A percentile compares a stretch with the other conserved stretches of the same genome.
Conservation (phyloP, 1,140 invertebrate genomes). For the Philotrypesis tridentata region DNA sequence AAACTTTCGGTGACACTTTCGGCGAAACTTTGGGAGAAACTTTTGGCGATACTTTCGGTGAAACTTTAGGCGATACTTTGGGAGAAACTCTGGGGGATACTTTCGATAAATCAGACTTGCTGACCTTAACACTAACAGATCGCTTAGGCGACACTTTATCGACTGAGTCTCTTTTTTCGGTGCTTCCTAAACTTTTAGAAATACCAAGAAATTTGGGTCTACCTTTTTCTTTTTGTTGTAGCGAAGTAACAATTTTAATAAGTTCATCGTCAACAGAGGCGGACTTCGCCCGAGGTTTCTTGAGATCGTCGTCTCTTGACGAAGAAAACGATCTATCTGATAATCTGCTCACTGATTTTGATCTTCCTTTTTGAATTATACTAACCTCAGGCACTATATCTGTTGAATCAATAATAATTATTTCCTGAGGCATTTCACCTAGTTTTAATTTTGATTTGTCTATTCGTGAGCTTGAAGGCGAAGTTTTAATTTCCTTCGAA, state of each 20-base stretch:
- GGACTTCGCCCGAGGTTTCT: conserved; percentile 64
- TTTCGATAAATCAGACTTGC: conserved; percentile 57
- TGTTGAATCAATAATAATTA: conserved; percentile 72
- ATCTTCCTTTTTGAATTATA: conserved; percentile 71
- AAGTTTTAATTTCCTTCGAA: conserved; percentile 65
- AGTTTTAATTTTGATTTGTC: conserved; percentile 71
- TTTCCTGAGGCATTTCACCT: conserved; percentile 72
- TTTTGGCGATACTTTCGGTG: conserved; percentile 51
- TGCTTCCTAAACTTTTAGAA: conserved; percentile 70
- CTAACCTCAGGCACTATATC: conserved; percentile 68
- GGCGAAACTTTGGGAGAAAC: conserved; percentile 50
- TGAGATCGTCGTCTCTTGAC: conserved; percentile 64
- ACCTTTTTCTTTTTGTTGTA: conserved; percentile 61
- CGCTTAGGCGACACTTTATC: conserved; percentile 70
- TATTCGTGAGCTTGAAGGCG: conserved; percentile 65
- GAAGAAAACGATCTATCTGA: conserved; percentile 62
- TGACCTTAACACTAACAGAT: conserved; percentile 53
- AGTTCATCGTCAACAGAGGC: conserved; percentile 70
- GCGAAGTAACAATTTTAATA: conserved; percentile 58
- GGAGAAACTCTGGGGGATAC: conserved; percentile 50
- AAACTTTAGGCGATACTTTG: conserved; percentile 55
- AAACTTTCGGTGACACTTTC: conserved; percentile 50
- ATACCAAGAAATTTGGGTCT: conserved; percentile 70
- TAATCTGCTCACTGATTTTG: conserved; percentile 68
- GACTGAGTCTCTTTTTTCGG: conserved; percentile 67